These are phyloP conservation scores for Pteromalus puparum DNA, from an alignment of 1,140 invertebrate genomes.

Conservation along the genomic window DNA sequence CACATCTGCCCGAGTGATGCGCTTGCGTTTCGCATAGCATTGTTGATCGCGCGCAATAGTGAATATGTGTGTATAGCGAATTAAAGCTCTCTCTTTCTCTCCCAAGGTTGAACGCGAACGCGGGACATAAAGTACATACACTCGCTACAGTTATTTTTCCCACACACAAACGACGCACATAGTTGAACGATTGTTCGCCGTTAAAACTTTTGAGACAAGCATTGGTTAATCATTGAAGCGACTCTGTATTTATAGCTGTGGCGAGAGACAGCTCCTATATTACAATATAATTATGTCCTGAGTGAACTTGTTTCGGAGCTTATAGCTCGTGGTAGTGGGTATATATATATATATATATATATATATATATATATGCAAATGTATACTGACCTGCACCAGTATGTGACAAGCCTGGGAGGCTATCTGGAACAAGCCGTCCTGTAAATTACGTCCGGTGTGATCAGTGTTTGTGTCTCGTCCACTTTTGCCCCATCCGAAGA, in stretches of 20 bases:
- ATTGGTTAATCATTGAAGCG: neutral
- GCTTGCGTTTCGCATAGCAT: too few relatives aligned
- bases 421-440: conserved; percentile 83
- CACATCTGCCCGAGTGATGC: neutral
- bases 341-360: neutral
- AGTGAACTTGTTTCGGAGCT: neutral
- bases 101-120: neutral
- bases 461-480: conserved; percentile 59
- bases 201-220: neutral
- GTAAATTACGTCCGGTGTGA: conserved; percentile 76
- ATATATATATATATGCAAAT: conserved; percentile 11
- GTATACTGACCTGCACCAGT: conserved; percentile 76
- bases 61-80: neutral
- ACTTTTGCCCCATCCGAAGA: conserved; percentile 65
- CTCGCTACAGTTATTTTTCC: neutral
- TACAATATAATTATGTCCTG: too few relatives aligned
- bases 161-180: too few relatives aligned
- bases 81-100: neutral
- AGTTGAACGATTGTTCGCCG: neutral
- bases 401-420: conserved; percentile 84
- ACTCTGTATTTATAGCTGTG: neutral
- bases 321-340: neutral
- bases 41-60: too few relatives aligned
- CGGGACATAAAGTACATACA: neutral
- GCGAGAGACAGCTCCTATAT: too few relatives aligned